These are phyloP conservation scores for Alauda arvensis DNA, from an alignment of 2,797 vertebrate genomes.

Conservation along the genomic window DNA sequence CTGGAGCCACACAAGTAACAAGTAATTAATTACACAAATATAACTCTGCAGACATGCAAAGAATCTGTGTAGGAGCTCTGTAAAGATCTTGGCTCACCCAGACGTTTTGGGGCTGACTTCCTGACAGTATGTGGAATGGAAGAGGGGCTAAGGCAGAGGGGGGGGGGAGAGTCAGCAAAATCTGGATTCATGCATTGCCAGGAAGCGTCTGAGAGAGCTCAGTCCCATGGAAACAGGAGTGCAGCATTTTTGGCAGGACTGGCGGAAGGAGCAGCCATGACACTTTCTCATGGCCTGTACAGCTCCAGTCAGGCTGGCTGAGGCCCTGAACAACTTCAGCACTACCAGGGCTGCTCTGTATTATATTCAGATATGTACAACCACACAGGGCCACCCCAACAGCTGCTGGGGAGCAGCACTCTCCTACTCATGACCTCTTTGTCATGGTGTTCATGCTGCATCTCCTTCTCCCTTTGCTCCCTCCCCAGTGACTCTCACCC, in stretches of 20 bases:
- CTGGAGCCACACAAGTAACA: background rate
- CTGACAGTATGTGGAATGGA: background rate
- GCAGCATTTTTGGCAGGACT: background rate
- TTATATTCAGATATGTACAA: accelerated
- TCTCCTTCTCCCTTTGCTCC: background rate
- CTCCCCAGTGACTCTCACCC: background rate
- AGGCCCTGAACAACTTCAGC: background rate
- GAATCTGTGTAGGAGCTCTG: slow-evolving; percentile 39
- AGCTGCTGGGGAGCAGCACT: background rate
- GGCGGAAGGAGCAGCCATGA: background rate
- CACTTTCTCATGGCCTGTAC: background rate
- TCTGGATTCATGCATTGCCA: background rate
- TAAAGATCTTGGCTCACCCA: slow-evolving; percentile 8
- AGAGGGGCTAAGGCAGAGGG: background rate
- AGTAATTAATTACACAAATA: slow-evolving; percentile 40
- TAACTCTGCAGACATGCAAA: slow-evolving; percentile 15
- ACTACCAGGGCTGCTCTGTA: background rate
- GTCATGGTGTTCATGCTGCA: background rate
- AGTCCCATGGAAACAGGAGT: background rate
- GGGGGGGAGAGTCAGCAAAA: background rate
- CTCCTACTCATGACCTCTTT: background rate
- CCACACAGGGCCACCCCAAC: background rate
- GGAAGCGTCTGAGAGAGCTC: background rate
- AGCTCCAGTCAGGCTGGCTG: background rate
- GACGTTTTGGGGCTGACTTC: background rate